Base-by-base conservation (phyloP, 1,140 invertebrate genomes). In the Drosophila auraria region DNA sequence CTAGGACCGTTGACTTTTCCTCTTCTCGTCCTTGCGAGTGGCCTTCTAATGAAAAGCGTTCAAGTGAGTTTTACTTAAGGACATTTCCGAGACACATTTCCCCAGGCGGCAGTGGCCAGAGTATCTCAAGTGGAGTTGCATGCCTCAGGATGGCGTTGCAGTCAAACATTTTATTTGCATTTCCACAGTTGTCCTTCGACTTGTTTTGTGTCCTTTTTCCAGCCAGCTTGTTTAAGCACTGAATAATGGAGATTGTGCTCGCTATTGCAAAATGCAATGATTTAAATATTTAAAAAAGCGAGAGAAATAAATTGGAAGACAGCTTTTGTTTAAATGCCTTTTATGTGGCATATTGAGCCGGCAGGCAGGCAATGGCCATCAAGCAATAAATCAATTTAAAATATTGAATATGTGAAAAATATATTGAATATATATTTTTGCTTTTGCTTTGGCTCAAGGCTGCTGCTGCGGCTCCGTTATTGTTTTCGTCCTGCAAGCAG, bases 21-120 rank as follows among this genome's bases (percentile, higher is more conserved):
- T 36, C 27, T 20, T 60, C 33, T 59, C 11, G 25, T 44, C 25
- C 56, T 66, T 54, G 56, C 49, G 65, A 83, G 61, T 57, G 64
- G 58, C 27, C 44, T 70, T 44, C 49, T 73, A 84, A 84, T 89
- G 70, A 79, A 89, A 75, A 79, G 63, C 53, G 60, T 82, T 84
- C 74, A 79, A 76, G 66, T 79, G 68, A 80, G 75, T 80, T 90
- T 90, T 86, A 79, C 68, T 90, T 89, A 83, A 83, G 53, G 33
- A 90, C 82, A 82, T 72, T 57, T 75, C 75, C 53, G 80, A 82
- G 68, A 77, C 79, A 79, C 66, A 73, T 80, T 89, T 90, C 66
- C 84, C 70, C 23, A 71, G 53, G 58, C 42, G 72, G 33, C 58
- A 40, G 47, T 62, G 47, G 58, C 30, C 30, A 36, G 25, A 44